Evolutionary conservation across 2,113 vertebrate species (phyloP).

Genomic region (Picathartes gymnocephalus): DNA sequence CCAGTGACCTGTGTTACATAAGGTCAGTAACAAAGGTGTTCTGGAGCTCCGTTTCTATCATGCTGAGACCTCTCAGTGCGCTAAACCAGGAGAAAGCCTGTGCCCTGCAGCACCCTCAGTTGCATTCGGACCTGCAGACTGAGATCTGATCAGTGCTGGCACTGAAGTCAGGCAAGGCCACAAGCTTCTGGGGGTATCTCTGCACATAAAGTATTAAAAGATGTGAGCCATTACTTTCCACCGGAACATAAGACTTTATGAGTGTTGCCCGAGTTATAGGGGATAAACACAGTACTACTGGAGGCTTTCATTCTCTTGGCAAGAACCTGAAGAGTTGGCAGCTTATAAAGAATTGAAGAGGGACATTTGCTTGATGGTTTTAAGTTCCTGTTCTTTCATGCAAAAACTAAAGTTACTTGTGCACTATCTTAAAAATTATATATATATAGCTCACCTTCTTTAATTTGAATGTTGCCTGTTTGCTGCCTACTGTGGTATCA

Average conservation of each 20-base stretch:
- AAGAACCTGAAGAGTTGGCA: slow-evolving; percentile 21
- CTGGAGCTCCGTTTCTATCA: background rate
- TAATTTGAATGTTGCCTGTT: slow-evolving; percentile 91
- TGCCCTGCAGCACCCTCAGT: background rate
- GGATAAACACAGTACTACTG: background rate
- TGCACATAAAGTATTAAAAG: background rate
- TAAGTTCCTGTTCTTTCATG: slow-evolving; percentile 47
- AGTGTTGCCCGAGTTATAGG: background rate
- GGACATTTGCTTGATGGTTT: slow-evolving; percentile 40
- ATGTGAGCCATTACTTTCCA: background rate
- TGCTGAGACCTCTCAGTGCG: background rate
- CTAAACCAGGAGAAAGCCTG: background rate
- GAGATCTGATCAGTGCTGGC: background rate
- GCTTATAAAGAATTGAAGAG: slow-evolving; percentile 29
- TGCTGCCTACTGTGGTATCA: slow-evolving; percentile 91
- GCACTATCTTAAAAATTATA: background rate
- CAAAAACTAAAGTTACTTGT: slow-evolving; percentile 22
- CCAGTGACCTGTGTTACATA: background rate
- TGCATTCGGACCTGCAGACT: background rate
- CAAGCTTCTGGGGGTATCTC: background rate
- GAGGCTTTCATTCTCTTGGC: slow-evolving; percentile 40
- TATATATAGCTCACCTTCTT: slow-evolving; percentile 81
- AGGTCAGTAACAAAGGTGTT: background rate
- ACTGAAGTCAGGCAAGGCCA: background rate
- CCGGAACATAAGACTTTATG: background rate